Percentiles rank a stretch among this genome's conserved stretches.
phyloP scores from a whole-genome alignment of 2,797 vertebrate genomes.

The Falco novaeseelandiae region DNA sequence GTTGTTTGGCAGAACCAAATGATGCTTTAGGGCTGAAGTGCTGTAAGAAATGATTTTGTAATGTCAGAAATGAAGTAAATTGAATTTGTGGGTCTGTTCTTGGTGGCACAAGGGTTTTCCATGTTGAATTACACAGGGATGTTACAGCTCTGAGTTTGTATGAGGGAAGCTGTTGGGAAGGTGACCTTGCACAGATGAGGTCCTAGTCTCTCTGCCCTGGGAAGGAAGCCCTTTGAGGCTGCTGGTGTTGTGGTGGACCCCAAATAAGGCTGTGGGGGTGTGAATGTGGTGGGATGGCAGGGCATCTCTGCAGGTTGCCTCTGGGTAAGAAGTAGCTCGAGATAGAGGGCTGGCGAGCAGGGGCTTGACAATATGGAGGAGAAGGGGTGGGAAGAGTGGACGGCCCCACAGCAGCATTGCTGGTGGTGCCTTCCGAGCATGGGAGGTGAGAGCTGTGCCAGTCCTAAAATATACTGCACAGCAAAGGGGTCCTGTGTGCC shows the following conservation, averaged over 20 bases:
- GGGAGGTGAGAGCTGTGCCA: neutral
- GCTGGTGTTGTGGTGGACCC: neutral
- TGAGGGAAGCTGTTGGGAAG: neutral
- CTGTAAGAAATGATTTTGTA: neutral
- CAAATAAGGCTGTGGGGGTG: neutral
- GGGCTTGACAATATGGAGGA: neutral
- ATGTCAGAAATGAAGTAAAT: too few species aligned
- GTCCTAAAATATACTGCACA: fast-evolving
- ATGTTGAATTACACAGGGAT: neutral
- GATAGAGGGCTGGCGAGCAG: neutral
- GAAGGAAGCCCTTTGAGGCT: neutral
- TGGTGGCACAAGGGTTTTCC: neutral
- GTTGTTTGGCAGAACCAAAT: neutral
- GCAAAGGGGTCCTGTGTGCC: fast-evolving
- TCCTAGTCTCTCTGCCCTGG: neutral
- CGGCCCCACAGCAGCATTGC: neutral
- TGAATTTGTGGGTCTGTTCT: neutral
- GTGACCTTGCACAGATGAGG: neutral
- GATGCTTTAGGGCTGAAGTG: neutral
- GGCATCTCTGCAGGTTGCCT: neutral
- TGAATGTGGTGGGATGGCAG: neutral
- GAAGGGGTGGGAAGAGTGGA: neutral
- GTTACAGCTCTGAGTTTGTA: neutral
- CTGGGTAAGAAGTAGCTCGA: neutral
- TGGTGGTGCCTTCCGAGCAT: neutral